Evolutionary conservation across 2,888 invertebrate genomes (phyloP).

Genomic region (Tinea pellionella): DNA sequence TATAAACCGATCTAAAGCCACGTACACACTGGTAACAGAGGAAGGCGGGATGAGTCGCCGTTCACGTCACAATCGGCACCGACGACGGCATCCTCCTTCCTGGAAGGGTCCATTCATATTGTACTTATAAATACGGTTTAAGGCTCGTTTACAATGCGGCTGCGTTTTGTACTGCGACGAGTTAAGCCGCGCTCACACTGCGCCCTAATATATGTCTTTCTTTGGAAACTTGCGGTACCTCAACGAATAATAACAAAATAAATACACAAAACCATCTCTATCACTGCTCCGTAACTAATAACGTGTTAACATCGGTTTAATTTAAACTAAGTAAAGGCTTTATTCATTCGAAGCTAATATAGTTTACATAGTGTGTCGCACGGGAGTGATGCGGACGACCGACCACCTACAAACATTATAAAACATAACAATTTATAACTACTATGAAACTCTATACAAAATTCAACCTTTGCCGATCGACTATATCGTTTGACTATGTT

Average conservation of each 20-base stretch:
- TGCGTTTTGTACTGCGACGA: neutral
- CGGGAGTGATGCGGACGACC: neutral
- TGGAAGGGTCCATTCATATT: neutral
- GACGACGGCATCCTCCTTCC: neutral
- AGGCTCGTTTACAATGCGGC: neutral
- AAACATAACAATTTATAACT: slow-evolving; percentile 53
- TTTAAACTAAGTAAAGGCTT: slow-evolving; percentile 63
- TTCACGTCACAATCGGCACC: too few species aligned
- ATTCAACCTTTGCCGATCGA: slow-evolving; percentile 65
- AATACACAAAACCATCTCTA: slow-evolving; percentile 63
- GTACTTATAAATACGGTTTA: neutral
- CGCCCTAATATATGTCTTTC: slow-evolving; percentile 67
- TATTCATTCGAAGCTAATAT: slow-evolving; percentile 68
- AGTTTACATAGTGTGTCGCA: slow-evolving; percentile 44
- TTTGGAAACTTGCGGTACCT: slow-evolving; percentile 58
- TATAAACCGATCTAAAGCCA: neutral
- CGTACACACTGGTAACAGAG: neutral
- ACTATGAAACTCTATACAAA: slow-evolving; percentile 46
- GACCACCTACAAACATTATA: slow-evolving; percentile 18
- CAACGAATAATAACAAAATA: slow-evolving; percentile 63
- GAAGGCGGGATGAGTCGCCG: too few species aligned
- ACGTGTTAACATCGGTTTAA: slow-evolving; percentile 60
- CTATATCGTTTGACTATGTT: slow-evolving; percentile 45
- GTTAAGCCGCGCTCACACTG: slow-evolving; percentile 13
- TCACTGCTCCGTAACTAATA: slow-evolving; percentile 63